Base-by-base conservation (phyloP, 2,888 invertebrate genomes). In the Eulithis prunata region DNA sequence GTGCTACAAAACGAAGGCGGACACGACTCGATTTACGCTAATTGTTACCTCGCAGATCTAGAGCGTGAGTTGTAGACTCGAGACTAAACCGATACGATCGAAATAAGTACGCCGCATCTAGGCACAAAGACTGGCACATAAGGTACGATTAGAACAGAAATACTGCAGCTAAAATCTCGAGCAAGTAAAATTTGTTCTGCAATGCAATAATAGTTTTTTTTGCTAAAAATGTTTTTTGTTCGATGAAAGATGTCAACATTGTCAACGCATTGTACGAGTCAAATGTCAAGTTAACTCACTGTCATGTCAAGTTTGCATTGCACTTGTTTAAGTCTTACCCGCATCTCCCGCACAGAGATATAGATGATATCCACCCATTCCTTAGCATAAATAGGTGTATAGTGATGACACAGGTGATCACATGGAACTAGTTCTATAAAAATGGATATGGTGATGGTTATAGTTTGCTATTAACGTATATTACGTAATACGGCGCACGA, bases 21-120 rank as follows among this genome's bases (percentile, higher is more conserved):
- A 60, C 60, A 64, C 51, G 45, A 57, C 60, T 65, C 53, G 46
- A 57, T 72, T 69, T 68, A 71, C 64, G 54, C 43, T 43, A 70
- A 13, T n/a, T 64, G 62, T 10, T 57, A 63, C 54, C 64, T 53
- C 57, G 49, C n/a, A 43, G 46, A 45, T 62, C 59, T 13, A 21
- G 41, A 49, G 32, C 21, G 58, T 58, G 52, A 55, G 64, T 55
- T 61, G 56, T 54, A 56, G 61, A 64, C 56, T 64, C 45, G 58
- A 21, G 21, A 21, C 21, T 47, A 32, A 58, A 14, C 62, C 63
- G 54, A 53, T 59, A 10, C 46, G 59, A 56, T 45, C n/a, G 38
- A 54, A 62, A 52, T 57, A 59, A 52, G 21, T 46, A 51, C 45
- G 63, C 60, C 54, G 63, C 60, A 64, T 66, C 47, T 47, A 67